A percentile compares a stretch with the other conserved stretches of the same genome.
Evolutionary conservation across 2,797 vertebrate species (phyloP).

Genomic region (Ctenochaetus hawaiiensis): DNA sequence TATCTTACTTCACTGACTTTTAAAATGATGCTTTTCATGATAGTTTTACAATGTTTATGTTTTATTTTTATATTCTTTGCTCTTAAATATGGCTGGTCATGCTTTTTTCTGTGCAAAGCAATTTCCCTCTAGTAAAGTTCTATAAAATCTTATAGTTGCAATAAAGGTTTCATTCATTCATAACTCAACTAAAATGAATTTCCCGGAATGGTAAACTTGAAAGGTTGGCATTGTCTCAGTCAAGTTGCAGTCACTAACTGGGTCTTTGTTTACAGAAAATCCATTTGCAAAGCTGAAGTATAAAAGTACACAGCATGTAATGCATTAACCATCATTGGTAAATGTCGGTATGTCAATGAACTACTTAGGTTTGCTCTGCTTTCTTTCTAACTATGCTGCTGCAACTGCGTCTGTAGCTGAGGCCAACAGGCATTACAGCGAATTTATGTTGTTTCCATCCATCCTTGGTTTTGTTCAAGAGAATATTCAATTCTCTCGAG

Average conservation of each 20-base stretch:
- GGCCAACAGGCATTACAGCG: constrained; percentile 22
- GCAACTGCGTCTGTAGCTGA: constrained; percentile 6
- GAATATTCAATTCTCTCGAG: constrained; percentile 46
- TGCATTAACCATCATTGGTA: constrained; percentile 7
- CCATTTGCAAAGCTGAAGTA: not conserved
- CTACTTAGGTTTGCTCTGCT: not conserved
- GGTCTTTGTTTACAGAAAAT: not conserved
- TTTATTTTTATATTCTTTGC: too few species aligned
- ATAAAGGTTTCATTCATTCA: too few species aligned
- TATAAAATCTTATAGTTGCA: too few species aligned
- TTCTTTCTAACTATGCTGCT: constrained; percentile 1
- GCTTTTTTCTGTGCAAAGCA: too few species aligned
- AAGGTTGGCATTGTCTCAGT: not conserved
- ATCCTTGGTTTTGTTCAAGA: constrained; percentile 25
- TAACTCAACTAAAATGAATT: not conserved
- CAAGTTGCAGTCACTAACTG: not conserved
- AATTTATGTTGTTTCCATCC: constrained; percentile 40
- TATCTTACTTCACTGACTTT: too few species aligned
- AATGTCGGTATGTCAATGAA: constrained; percentile 6
- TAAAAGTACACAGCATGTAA: constrained; percentile 1
- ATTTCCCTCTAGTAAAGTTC: too few species aligned
- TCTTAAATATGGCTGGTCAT: too few species aligned
- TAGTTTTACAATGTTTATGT: too few species aligned
- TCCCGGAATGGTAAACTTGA: not conserved
- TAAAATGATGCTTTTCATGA: too few species aligned